Evolutionary conservation across 2,113 vertebrate genomes (phyloP), one percentile per base, ranked within the genome.

Genomic region (Macheiramphus alcinus): DNA sequence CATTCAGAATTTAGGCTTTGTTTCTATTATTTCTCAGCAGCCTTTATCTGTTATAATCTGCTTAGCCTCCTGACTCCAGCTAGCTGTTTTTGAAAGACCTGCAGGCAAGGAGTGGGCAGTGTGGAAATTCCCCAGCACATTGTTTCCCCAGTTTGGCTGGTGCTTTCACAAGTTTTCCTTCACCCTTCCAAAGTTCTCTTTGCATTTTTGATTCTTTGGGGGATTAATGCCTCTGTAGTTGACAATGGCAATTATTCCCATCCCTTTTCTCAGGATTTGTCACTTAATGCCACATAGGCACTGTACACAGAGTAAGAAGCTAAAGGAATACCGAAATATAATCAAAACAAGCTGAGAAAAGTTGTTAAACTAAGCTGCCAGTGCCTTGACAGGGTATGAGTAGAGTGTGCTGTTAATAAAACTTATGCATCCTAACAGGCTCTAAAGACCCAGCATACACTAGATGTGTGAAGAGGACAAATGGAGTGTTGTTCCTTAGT

Each of bases 401-500:
- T 17, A 36, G 63, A 50, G 2, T 1, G 21, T 45, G 32, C 22
- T 26, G 66, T 53, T 25, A 4, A 31, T 34, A 66, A 14, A 45
- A 29, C 62, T 29, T 14, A 58, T 68, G 56, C 52, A 7, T 40
- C 75, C 40, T 9, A 0, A 5, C 16, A 32, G 52, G 47, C 6
- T 22, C 7, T 73, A 27, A 48, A 26, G 71, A 0, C 27, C 27
- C 78, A 56, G 59, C n/a, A 5, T 1, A 10, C 3, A 1, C 17
- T 29, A 5, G 4, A 9, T 15, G 43, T 19, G 31, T 6, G 73
- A 16, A 4, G 40, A 62, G 3, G 4, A 27, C 31, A 25, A 5
- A 3, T 0, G 11, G 13, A 3, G 14, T 7, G 9, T 16, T 26
- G 9, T 23, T 13, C 4, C 32, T 55, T 27, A 3, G 29, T 11